Base-by-base conservation (phyloP, 2,113 vertebrate species). In the Misgurnus mizolepis region DNA sequence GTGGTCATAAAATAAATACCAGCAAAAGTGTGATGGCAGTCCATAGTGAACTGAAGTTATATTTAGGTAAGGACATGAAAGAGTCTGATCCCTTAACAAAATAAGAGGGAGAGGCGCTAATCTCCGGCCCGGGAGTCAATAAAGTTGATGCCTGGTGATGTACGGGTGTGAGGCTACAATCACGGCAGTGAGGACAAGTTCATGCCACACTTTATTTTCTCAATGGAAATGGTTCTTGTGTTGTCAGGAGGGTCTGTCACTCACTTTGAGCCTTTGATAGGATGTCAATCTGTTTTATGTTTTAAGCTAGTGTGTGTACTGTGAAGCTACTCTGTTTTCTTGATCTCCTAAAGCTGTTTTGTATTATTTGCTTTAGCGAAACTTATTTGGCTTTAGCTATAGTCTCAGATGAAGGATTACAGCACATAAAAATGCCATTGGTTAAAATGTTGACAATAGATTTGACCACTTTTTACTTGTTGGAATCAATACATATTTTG, bases 1-100 rank as follows among this genome's bases (percentile, higher is more conserved):
- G 83, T 78, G 72, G 90, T 90, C 93, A 85, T 92, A 91, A 95
- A 95, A 93, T 86, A 94, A 93, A 93, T 88, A 86, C 86, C 85
- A 85, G 89, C 86, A 87, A 90, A 89, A 88, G 87, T 86, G 86
- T 87, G 40, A 60, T 90, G 87, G 87, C 86, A 86, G 86, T 80
- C 83, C 83, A 76, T 84, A 56, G 80, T 88, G 14, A 89, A 82
- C 41, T 80, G 85, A 87, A 89, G 90, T 92, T 92, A 90, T 90
- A 92, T 93, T 92, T 93, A 91, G 92, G 87, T 87, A 90, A 92
- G 90, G 89, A 89, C 88, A 88, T 75, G 84, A 90, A 92, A 93
- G 90, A 86, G 88, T 87, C 84, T 89, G 90, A 91, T 90, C 90
- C 89, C 85, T 91, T 90, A 91, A 93, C 92, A 93, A 92, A 93